Percentiles rank a stretch among this genome's conserved stretches.
Evolutionary conservation across 2,797 vertebrate genomes (phyloP).

Genomic region (Lates japonicus): DNA sequence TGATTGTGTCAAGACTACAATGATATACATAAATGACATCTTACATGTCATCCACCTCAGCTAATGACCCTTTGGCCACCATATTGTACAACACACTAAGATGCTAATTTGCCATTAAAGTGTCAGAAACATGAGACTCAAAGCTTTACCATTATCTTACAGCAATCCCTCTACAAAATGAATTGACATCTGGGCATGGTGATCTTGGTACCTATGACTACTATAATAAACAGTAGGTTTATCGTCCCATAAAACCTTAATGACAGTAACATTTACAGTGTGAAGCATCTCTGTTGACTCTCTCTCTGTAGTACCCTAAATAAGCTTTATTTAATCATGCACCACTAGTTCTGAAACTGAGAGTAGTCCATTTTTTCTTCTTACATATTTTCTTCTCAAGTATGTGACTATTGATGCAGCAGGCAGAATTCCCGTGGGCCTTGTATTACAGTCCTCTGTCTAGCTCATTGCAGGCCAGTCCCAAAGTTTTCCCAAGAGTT

Average conservation of each 20-base stretch:
- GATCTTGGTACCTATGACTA: not conserved
- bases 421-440: slow-evolving; percentile 6
- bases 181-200: not conserved
- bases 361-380: not conserved
- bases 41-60: not conserved
- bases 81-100: not conserved
- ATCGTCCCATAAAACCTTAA: not conserved
- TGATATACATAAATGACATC: not conserved
- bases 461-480: slow-evolving; percentile 20
- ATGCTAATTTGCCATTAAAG: not conserved
- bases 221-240: not conserved
- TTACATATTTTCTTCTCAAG: slow-evolving; percentile 6
- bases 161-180: not conserved
- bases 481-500: slow-evolving; percentile 8
- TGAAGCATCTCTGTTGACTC: not conserved
- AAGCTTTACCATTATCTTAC: not conserved
- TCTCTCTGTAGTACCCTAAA: not conserved
- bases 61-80: not conserved
- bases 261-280: not conserved
- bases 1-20: not conserved
- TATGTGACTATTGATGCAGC: not conserved
- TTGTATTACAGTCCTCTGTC: slow-evolving; percentile 19
- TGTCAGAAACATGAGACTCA: not conserved
- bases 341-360: not conserved
- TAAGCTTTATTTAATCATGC: not conserved